Conservation (phyloP, 2,797 vertebrate genomes). For the Halcyon badia region DNA sequence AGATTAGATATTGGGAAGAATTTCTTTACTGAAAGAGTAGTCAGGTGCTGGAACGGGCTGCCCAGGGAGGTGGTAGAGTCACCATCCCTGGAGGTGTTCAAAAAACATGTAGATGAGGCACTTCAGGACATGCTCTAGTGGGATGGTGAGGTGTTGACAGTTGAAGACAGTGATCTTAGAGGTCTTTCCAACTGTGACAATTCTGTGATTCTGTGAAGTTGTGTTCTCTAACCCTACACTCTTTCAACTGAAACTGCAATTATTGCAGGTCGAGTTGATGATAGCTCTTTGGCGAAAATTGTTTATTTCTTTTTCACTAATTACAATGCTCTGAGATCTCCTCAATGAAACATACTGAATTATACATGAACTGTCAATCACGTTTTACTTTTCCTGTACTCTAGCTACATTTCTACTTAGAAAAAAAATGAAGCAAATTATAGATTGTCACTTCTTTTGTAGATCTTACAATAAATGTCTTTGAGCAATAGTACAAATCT, state of each 20-base stretch:
- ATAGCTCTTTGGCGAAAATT: background rate
- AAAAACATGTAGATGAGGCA: too few relatives aligned
- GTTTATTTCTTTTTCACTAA: background rate
- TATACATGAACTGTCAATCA: background rate
- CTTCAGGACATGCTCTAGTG: too few relatives aligned
- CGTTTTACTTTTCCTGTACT: background rate
- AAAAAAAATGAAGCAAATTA: background rate
- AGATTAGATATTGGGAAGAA: too few relatives aligned
- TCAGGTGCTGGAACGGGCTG: too few relatives aligned
- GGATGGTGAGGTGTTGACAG: too few relatives aligned
- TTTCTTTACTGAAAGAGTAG: too few relatives aligned
- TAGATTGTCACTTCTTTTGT: background rate
- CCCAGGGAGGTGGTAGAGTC: too few relatives aligned
- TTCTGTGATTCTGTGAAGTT: background rate
- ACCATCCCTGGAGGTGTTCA: too few relatives aligned
- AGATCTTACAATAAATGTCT: background rate
- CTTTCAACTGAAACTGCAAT: background rate
- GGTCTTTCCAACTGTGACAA: too few relatives aligned
- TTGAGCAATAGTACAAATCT: background rate
- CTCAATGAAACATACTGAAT: background rate
- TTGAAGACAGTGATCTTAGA: too few relatives aligned
- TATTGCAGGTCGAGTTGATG: background rate
- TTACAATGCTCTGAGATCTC: background rate
- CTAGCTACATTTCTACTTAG: background rate
- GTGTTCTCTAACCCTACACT: background rate